Evolutionary conservation across 2,797 vertebrate genomes (phyloP), one percentile per base, ranked within the genome.

Genomic region (Danio jaintianensis): DNA sequence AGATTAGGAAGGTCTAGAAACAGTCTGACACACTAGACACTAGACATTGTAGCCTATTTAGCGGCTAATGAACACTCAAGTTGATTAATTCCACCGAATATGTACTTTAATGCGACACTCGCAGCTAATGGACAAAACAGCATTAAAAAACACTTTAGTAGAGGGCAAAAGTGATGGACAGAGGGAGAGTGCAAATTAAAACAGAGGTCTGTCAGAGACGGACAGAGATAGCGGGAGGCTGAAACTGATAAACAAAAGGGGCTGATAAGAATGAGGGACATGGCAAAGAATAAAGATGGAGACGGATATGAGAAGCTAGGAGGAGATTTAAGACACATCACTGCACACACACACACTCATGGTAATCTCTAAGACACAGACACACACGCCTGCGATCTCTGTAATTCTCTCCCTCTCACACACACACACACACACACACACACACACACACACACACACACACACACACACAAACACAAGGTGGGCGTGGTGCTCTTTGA

Each of bases 261-360:
- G 73, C 66, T 18, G 81, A 89, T 84, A 87, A 87, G 69, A 86
- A 63, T 7, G 72, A 83, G 77, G 73, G 64, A 72, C 18, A 43
- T 12, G 6, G 50, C 52, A 47, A 66, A 63, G 70, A 68, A 67
- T 71, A 67, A 63, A 75, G 71, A 81, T 56, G 62, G 82, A 90
- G 88, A 90, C 86, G 90, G 90, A 91, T 79, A 74, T 75, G 56
- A 72, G 90, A 84, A 91, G 85, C 86, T 86, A 76, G 85, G 55
- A 85, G 59, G 80, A 62, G 91, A 85, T 84, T 81, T 75, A 79
- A 81, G 79, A 83, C 85, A 79, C 84, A 68, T 73, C 75, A 61
- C 78, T 83, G 80, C 63, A 84, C 67, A 86, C 66, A 80, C 64
- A 85, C 10, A 11, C 66, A 62, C 77, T 77, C 81, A 85, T 71